Evolutionary conservation across 2,797 vertebrate species (phyloP).

Genomic region (Sylvilagus floridanus): DNA sequence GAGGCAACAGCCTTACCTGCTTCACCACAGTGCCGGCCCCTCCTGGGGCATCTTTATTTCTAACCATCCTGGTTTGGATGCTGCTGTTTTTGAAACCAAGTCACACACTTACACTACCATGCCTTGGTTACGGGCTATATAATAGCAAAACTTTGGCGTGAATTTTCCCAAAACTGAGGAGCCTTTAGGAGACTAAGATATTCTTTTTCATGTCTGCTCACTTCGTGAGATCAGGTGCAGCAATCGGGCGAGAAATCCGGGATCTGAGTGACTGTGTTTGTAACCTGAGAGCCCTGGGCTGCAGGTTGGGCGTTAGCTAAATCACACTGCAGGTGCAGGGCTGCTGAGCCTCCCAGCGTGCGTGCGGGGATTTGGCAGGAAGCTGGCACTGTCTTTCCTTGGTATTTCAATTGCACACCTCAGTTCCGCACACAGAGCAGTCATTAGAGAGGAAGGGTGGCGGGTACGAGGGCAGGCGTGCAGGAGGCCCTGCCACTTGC

Average conservation of each 20-base stretch:
- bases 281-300: not conserved
- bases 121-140: not conserved
- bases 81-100: not conserved
- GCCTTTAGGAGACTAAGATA: not conserved
- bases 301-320: not conserved
- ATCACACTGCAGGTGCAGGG: not conserved
- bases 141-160: not conserved
- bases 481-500: not conserved
- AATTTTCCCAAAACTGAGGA: not conserved
- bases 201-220: not conserved
- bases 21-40: too few species aligned
- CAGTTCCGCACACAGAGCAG: not conserved
- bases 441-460: rapidly evolving
- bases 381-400: not conserved
- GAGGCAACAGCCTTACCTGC: too few species aligned
- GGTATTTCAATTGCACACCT: not conserved
- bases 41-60: too few species aligned
- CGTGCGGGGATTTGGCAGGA: not conserved
- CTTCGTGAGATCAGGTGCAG: not conserved
- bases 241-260: not conserved
- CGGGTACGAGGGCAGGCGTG: rapidly evolving
- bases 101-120: not conserved
- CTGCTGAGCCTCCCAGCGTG: rapidly evolving
- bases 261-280: too few species aligned
- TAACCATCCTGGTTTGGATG: not conserved